Conservation (phyloP, 2,888 invertebrate genomes). For the Dasypolia templi region DNA sequence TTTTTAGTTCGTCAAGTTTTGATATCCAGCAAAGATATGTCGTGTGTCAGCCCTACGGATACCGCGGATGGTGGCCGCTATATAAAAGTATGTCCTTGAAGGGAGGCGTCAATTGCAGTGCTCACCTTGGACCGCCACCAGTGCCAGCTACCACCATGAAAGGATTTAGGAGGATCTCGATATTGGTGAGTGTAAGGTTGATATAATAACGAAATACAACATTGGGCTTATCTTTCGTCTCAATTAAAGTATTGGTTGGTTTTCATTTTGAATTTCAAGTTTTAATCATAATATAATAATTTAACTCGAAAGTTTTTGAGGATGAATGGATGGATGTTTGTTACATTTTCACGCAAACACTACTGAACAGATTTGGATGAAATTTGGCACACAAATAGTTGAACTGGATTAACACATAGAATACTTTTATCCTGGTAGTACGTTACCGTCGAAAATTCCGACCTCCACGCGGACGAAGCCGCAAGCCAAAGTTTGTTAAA, state of each 20-base stretch:
- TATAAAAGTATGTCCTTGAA: constrained; percentile 85
- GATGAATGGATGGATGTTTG: too few species aligned
- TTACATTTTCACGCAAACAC: too few species aligned
- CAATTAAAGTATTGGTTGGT: neutral
- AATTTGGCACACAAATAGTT: too few species aligned
- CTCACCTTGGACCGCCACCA: constrained; percentile 54
- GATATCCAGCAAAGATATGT: neutral
- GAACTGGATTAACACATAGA: too few species aligned
- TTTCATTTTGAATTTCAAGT: too few species aligned
- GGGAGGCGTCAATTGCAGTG: constrained; percentile 72
- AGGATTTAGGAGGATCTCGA: constrained; percentile 66
- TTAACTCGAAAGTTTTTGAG: too few species aligned
- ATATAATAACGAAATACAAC: rapidly evolving
- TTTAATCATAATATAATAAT: too few species aligned
- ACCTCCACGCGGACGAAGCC: too few species aligned
- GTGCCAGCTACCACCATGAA: constrained; percentile 73
- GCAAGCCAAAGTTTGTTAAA: too few species aligned
- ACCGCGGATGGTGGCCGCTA: constrained; percentile 49
- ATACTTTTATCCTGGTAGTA: too few species aligned
- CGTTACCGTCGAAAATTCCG: too few species aligned
- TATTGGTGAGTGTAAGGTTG: constrained; percentile 74
- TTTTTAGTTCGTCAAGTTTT: neutral
- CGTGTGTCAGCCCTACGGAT: constrained; percentile 54
- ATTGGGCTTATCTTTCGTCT: neutral
- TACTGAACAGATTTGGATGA: too few species aligned